Base-by-base conservation (phyloP, 2,797 vertebrate species). In the Sebastes vulpes region DNA sequence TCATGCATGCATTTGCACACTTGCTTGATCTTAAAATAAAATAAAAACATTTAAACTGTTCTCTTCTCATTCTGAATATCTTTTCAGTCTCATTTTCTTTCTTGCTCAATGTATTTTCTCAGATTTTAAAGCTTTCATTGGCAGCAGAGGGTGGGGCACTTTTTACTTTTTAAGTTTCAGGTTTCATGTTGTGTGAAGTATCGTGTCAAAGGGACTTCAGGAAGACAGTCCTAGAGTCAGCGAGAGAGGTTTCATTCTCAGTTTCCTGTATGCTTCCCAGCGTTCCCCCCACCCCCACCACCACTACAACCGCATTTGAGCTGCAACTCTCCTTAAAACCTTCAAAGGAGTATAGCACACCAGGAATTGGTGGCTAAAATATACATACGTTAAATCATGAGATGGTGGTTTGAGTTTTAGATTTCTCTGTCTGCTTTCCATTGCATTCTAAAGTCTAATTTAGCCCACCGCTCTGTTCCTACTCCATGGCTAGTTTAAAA, bases 121-220 rank as follows among this genome's bases (percentile, higher is more conserved):
- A 16, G 26, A 64, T 74, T 57, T 65, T 2, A 26, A 65, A 61
- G 29, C 29, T 70, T 57, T 69, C 16, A 46, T 54, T 65, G 38
- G 57, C 38, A 50, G 29, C 9, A 18, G 20, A 57, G 42, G 8
- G 8, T 35, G 18, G 29, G 32, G 2, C 32, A 18, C 48, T 42
- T 82, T 59, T 74, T 32, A 65, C 42, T 56, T 76, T 69, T 66
- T 35, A 83, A 71, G 60, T 77, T 76, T 28, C 20, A 38, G 20
- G 61, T 50, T 75, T 82, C 65, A 75, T 78, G 58, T 74, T 67
- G 65, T 84, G 53, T 74, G 79, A 79, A 68, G 56, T 54, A 8
- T 3, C n/a, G 29, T 64, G 70, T 82, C 61, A 75, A 82, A 82
- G 68, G 57, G 70, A 73, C 67, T 82, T 76, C 38, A 76, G 59